Percentiles rank a stretch among this genome's conserved stretches.
Evolutionary conservation across 1,140 invertebrate genomes (phyloP).

Genomic region (Pygmarrhopalites habei): DNA sequence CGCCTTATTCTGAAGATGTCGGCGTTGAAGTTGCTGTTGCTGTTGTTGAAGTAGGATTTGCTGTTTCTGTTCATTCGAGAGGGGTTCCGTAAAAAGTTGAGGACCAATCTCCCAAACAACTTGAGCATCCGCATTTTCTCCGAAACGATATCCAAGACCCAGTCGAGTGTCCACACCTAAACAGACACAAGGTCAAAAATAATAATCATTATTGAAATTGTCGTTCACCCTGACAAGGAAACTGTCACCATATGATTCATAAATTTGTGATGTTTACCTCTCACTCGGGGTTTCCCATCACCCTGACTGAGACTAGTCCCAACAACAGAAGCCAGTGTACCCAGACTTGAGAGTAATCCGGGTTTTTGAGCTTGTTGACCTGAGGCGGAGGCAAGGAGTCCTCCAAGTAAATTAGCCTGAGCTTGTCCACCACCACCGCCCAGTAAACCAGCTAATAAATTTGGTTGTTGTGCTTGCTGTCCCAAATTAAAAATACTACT

Average conservation of each 20-base stretch:
- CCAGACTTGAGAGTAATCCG: conserved; percentile 20
- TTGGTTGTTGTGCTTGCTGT: conserved; percentile 4
- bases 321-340: conserved; percentile 20
- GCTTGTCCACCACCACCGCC: conserved; percentile 14
- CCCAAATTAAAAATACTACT: background rate
- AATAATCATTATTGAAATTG: too few relatives aligned
- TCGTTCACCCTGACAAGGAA: too few relatives aligned
- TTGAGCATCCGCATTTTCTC: conserved; percentile 37
- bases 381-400: background rate
- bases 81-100: conserved; percentile 35
- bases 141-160: conserved; percentile 36
- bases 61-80: conserved; percentile 24
- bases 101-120: conserved; percentile 38
- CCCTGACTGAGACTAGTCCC: conserved; percentile 21
- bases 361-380: background rate
- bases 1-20: too few relatives aligned
- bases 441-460: conserved; percentile 12
- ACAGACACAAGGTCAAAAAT: too few relatives aligned
- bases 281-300: conserved; percentile 29
- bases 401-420: background rate
- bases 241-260: too few relatives aligned
- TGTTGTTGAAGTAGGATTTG: background rate
- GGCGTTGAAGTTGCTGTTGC: conserved; percentile 1
- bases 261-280: conserved; percentile 16
- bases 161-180: conserved; percentile 37